Evolutionary conservation across 2,797 vertebrate species (phyloP).

Genomic region (Pempheris klunzingeri): DNA sequence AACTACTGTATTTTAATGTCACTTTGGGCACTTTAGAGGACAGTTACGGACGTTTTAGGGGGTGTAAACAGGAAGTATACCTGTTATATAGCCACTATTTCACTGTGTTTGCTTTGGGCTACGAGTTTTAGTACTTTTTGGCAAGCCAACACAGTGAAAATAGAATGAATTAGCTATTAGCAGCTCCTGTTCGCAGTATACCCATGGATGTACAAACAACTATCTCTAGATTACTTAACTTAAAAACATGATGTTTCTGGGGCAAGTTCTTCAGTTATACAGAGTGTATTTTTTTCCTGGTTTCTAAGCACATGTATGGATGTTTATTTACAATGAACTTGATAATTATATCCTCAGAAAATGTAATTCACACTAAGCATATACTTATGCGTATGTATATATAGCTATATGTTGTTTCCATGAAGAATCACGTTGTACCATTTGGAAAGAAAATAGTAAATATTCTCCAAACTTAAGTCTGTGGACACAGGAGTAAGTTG

Average conservation of each 20-base stretch:
- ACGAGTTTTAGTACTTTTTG: background rate
- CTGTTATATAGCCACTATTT: too few species aligned
- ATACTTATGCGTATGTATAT: too few species aligned
- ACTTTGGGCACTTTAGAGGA: background rate
- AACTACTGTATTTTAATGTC: background rate
- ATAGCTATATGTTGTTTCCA: too few species aligned
- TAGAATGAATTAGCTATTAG: background rate
- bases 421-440: too few species aligned
- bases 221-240: background rate
- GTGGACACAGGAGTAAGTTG: background rate
- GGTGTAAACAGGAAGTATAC: background rate
- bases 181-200: background rate
- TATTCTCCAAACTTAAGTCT: too few species aligned
- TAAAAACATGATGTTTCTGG: background rate
- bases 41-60: background rate
- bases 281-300: too few species aligned
- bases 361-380: too few species aligned
- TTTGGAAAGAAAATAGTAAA: too few species aligned
- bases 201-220: background rate
- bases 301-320: too few species aligned
- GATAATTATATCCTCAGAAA: too few species aligned
- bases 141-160: background rate
- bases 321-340: too few species aligned
- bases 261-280: background rate
- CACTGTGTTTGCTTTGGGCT: background rate